phyloP scores from a whole-genome alignment of 1,140 invertebrate species.

The Rhynchophorus ferrugineus region DNA sequence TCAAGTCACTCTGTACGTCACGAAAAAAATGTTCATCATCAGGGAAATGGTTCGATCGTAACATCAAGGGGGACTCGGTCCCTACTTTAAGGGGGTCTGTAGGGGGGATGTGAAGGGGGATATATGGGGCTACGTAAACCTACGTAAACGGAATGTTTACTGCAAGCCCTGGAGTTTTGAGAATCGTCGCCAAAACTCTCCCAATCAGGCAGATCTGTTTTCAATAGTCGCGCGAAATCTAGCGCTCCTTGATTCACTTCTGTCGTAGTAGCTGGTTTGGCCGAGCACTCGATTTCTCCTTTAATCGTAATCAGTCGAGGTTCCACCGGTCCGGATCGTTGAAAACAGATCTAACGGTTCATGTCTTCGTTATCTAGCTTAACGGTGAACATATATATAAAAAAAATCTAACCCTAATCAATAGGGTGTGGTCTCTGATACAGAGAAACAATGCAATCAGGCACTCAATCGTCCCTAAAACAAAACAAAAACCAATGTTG shows the following conservation, averaged over 20 bases:
- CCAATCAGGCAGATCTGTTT: background rate
- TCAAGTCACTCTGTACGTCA: no score
- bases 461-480: conserved; percentile 19
- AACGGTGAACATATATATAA: background rate
- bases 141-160: conserved; percentile 33
- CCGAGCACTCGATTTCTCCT: background rate
- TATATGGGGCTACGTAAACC: background rate
- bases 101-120: background rate
- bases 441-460: conserved; percentile 35
- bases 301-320: background rate
- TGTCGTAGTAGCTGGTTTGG: background rate
- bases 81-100: background rate
- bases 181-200: background rate
- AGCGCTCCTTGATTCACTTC: background rate
- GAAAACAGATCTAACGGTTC: background rate
- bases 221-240: background rate
- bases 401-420: background rate
- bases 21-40: conserved; percentile 1
- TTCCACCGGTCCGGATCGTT: background rate
- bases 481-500: background rate
- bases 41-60: background rate
- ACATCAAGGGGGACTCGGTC: conserved; percentile 5
- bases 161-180: conserved; percentile 3
- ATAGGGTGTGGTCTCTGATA: conserved; percentile 34
- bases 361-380: no score